These are phyloP conservation scores for Gari tellinella DNA, from an alignment of 2,888 invertebrate genomes.

Conservation along the genomic window DNA sequence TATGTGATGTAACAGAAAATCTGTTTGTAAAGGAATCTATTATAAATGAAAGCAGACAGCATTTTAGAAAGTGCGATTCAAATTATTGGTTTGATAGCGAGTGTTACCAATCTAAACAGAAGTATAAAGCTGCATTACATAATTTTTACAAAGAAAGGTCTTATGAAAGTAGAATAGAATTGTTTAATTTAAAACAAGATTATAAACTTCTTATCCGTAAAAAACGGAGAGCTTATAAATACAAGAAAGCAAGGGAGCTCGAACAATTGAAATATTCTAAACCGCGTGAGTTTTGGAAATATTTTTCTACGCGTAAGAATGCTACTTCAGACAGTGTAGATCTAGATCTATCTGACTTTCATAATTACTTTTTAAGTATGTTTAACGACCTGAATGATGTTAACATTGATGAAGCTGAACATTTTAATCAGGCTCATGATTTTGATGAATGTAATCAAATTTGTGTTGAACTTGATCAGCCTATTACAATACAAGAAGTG, in stretches of 20 bases:
- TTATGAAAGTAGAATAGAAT: no score
- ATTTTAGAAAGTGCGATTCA: no score
- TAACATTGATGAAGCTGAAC: constrained; percentile 1
- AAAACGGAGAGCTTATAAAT: no score
- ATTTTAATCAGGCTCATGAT: constrained; percentile 7
- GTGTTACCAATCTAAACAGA: no score
- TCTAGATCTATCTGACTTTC: constrained; percentile 2
- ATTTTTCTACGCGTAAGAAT: background rate
- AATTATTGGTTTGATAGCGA: no score
- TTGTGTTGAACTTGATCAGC: constrained; percentile 5
- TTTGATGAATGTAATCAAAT: background rate
- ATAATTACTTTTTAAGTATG: constrained; percentile 2
- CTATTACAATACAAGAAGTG: background rate
- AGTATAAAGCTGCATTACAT: no score
- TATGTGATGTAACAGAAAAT: no score
- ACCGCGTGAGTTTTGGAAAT: constrained; percentile 24
- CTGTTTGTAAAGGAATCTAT: no score
- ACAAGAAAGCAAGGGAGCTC: constrained; percentile 3
- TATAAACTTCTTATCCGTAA: no score
- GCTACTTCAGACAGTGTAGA: background rate
- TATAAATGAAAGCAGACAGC: no score
- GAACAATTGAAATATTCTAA: constrained; percentile 7
- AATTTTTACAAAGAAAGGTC: no score
- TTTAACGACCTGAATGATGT: background rate
- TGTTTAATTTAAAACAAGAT: no score